Percentiles rank a stretch among this genome's conserved stretches.
These are phyloP conservation scores for Shargacucullia verbasci DNA, from an alignment of 2,888 invertebrate genomes.

Conservation along the genomic window DNA sequence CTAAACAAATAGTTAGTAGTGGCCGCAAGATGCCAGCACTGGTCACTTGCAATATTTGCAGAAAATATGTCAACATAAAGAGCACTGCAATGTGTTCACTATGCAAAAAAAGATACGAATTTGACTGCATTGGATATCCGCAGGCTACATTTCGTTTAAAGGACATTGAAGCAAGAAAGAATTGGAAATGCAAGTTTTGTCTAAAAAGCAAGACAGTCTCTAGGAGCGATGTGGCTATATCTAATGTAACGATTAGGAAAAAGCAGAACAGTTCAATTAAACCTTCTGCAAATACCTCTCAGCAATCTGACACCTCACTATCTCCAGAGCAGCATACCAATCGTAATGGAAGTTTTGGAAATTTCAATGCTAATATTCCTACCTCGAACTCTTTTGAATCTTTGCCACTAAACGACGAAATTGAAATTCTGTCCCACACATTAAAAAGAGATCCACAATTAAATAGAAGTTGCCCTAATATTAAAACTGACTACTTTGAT, in stretches of 20 bases:
- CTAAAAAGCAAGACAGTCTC: slow-evolving; percentile 1
- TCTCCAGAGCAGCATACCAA: background rate
- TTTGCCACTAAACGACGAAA: slow-evolving; percentile 1
- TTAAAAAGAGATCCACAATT: slow-evolving; percentile 7
- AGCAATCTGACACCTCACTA: background rate
- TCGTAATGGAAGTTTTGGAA: background rate
- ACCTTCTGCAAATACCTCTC: too few relatives aligned
- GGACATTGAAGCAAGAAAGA: slow-evolving; percentile 2
- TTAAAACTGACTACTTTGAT: slow-evolving; percentile 1
- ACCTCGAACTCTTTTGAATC: slow-evolving; percentile 2
- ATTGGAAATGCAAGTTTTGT: slow-evolving; percentile 6
- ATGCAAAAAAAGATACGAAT: slow-evolving; percentile 14
- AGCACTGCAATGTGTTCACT: slow-evolving; percentile 6
- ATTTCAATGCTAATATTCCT: background rate
- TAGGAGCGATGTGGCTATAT: background rate
- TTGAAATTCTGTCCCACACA: slow-evolving; percentile 7
- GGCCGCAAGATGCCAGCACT: slow-evolving; percentile 4
- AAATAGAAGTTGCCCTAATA: slow-evolving; percentile 7
- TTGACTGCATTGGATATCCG: slow-evolving; percentile 8
- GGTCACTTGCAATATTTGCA: slow-evolving; percentile 6
- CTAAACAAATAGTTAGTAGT: background rate
- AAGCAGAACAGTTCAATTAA: slow-evolving; percentile 3
- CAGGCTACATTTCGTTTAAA: slow-evolving; percentile 1
- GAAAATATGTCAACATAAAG: slow-evolving; percentile 3
- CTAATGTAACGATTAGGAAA: slow-evolving; percentile 5